Percentiles rank a stretch among this genome's conserved stretches.
Evolutionary conservation across 2,113 vertebrate genomes (phyloP).

Genomic region (Miniopterus natalensis): DNA sequence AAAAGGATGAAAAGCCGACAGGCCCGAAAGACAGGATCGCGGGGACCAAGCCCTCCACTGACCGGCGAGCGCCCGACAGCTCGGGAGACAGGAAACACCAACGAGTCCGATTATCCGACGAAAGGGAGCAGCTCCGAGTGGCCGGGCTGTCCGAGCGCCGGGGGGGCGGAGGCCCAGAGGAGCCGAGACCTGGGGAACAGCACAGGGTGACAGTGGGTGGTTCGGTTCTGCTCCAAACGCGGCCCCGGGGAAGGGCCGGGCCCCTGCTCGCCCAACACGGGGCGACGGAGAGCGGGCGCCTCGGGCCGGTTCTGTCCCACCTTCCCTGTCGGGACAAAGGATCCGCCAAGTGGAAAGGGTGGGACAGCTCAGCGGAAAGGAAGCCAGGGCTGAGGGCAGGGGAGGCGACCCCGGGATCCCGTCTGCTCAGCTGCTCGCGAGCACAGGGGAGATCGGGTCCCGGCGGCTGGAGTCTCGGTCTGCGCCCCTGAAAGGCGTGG

Average conservation of each 20-base stretch:
- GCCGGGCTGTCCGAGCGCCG: constrained; percentile 8
- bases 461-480: no score
- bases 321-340: background rate
- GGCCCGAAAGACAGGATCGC: background rate
- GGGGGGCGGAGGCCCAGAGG: background rate
- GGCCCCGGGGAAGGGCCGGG: background rate
- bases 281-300: background rate
- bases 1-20: background rate
- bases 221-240: constrained; percentile 5
- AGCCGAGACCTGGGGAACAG: background rate
- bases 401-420: no score
- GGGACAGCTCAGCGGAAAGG: no score
- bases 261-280: background rate
- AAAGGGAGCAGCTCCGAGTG: constrained; percentile 17
- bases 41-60: background rate
- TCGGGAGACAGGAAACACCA: background rate
- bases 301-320: background rate
- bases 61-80: background rate
- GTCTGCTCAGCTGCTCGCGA: no score
- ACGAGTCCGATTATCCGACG: background rate
- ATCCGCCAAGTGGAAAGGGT: background rate
- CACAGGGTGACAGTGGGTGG: background rate
- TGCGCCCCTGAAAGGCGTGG: no score
- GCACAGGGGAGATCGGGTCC: no score
- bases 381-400: no score